Conservation (phyloP, 2,113 vertebrate genomes). For the Nibea albiflora region DNA sequence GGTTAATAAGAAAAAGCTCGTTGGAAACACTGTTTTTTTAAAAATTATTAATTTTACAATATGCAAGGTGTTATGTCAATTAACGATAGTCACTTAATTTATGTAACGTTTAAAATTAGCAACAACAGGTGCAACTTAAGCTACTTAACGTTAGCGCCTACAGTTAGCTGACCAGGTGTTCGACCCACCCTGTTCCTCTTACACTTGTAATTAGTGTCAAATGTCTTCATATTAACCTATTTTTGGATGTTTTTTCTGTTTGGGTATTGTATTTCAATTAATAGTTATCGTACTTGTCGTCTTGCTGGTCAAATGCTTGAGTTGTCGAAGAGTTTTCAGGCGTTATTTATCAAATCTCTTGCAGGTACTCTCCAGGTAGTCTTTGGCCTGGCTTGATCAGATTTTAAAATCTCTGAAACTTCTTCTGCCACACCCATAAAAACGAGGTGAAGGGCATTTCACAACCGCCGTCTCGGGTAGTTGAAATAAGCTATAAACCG, state of each 20-base stretch:
- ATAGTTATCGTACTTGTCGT: not conserved
- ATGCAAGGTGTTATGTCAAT: rapidly evolving
- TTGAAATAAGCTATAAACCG: not conserved
- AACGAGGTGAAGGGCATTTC: not conserved
- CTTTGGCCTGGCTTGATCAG: conserved; percentile 16
- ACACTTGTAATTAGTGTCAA: not conserved
- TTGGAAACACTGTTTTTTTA: not conserved
- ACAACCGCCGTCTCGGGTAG: too few species aligned
- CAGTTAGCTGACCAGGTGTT: conserved; percentile 34
- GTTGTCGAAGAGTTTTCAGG: not conserved
- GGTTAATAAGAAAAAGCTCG: not conserved
- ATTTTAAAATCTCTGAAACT: conserved; percentile 1
- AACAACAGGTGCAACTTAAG: conserved; percentile 55
- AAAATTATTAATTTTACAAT: not conserved
- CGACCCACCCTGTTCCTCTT: not conserved
- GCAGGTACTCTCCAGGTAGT: too few species aligned
- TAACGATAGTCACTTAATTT: not conserved
- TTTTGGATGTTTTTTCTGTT: not conserved
- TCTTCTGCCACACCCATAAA: conserved; percentile 53
- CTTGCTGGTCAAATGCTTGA: too few species aligned
- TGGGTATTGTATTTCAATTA: not conserved
- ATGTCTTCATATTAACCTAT: not conserved
- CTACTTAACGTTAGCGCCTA: conserved; percentile 10
- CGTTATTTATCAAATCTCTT: not conserved
- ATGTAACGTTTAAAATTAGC: not conserved